phyloP scores from a whole-genome alignment of 2,113 vertebrate species.

The Willisornis vidua region DNA sequence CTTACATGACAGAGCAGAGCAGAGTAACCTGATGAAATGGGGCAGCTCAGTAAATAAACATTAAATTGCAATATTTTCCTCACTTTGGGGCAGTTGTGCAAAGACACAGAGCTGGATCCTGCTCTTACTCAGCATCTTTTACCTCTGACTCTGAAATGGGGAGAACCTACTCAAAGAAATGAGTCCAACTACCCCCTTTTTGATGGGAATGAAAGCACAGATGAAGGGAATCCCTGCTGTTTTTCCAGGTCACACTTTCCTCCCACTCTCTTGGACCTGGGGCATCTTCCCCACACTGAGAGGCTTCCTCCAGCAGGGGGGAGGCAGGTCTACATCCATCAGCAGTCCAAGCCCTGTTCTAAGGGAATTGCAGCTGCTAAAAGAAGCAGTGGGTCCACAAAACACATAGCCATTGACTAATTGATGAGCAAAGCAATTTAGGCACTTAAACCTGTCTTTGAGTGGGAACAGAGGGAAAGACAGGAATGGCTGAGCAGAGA shows the following conservation, averaged over 20 bases:
- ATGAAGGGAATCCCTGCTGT: neutral
- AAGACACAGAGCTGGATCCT: neutral
- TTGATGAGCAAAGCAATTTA: neutral
- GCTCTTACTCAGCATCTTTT: neutral
- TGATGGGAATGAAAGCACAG: neutral
- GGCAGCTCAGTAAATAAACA: neutral
- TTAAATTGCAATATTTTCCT: neutral
- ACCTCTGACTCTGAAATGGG: neutral
- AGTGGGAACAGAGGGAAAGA: neutral
- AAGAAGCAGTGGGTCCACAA: neutral
- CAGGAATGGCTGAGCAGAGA: accelerated
- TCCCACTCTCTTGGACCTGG: neutral
- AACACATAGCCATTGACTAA: neutral
- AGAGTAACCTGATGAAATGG: neutral
- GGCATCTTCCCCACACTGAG: neutral
- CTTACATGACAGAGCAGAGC: neutral
- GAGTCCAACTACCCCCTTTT: neutral
- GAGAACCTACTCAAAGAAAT: neutral
- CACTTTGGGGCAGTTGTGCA: neutral
- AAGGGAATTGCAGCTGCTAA: neutral
- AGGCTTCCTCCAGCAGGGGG: neutral
- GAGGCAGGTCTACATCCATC: neutral
- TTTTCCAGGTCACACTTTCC: neutral
- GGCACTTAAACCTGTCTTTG: neutral
- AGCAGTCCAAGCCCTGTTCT: accelerated